Conservation (phyloP, 2,888 invertebrate species). For the Scelioninae gen. 1 region DNA sequence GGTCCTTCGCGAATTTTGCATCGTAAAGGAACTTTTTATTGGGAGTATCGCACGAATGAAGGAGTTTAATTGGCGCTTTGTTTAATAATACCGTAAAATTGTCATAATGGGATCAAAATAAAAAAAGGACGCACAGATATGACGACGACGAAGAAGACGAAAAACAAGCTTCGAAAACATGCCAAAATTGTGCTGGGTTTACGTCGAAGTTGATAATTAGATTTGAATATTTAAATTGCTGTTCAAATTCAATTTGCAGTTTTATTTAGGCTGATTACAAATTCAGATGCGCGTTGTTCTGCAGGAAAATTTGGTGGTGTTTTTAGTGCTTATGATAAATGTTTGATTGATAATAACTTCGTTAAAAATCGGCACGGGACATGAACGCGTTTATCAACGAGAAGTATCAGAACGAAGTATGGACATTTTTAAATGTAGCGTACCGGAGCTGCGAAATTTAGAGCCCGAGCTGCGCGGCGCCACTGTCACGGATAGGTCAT, state of each 20-base stretch:
- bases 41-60: background rate
- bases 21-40: conserved; percentile 44
- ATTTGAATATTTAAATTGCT: conserved; percentile 49
- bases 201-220: conserved; percentile 34
- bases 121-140: background rate
- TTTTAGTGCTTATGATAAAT: conserved; percentile 19
- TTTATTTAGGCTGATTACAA: conserved; percentile 29
- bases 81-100: conserved; percentile 40
- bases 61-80: conserved; percentile 45
- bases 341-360: conserved; percentile 27
- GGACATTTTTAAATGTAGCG: conserved; percentile 32
- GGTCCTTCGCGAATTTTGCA: conserved; percentile 30
- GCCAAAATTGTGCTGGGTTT: background rate
- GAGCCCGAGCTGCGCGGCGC: conserved; percentile 48
- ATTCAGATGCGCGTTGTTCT: conserved; percentile 11
- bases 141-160: background rate
- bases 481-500: conserved; percentile 56
- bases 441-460: conserved; percentile 46
- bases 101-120: conserved; percentile 27
- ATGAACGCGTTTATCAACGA: conserved; percentile 4
- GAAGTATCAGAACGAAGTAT: background rate
- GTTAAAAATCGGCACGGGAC: conserved; percentile 17
- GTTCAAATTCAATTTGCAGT: conserved; percentile 22
- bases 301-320: background rate
- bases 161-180: background rate